Base-by-base conservation (phyloP, 1,140 invertebrate genomes). In the Bilobella aurantiaca region DNA sequence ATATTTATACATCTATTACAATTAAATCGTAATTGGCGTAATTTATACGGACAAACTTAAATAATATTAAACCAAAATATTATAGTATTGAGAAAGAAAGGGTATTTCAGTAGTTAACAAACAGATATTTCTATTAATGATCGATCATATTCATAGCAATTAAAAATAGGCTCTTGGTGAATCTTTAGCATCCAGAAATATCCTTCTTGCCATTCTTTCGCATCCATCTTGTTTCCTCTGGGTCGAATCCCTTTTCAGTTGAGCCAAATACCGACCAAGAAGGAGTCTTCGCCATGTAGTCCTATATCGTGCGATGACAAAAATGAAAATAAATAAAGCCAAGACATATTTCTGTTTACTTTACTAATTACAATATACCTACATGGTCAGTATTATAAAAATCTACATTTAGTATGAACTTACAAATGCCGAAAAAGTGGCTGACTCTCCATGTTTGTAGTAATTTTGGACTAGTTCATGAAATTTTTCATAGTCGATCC, bases 401-500 rank as follows among this genome's bases (percentile, higher is more conserved):
- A n/a, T n/a, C n/a, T n/a, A n/a, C n/a, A n/a, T n/a, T n/a, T n/a
- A 58, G 23, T 30, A 58, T 18, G 56, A 65, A 21, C 23, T 62
- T 75, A 76, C 75, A 71, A 77, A 61, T 1, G 81, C 77, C 25
- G 77, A 77, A 72, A 85, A 85, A 27, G 76, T 77, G n/a, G n/a
- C n/a, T n/a, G n/a, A n/a, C 31, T 77, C 78, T 46, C 75, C 69
- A 65, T 74, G 76, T 28, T 74, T 68, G 64, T 78, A 76, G 69
- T 78, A 82, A 27, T 74, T 66, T 29, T 75, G 64, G 1, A 83
- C 69, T 0, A 85, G 74, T 30, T 79, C 61, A 70, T 83, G 81
- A 73, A 85, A 85, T 66, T 78, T 80, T 1, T 78, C 77, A 73
- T 85, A 85, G 73, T 85, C 81, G 59, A 85, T 85, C 83, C 84